Conservation (phyloP, 92 coral and sea anemone genomes). For the Palythoa grandiflora region DNA sequence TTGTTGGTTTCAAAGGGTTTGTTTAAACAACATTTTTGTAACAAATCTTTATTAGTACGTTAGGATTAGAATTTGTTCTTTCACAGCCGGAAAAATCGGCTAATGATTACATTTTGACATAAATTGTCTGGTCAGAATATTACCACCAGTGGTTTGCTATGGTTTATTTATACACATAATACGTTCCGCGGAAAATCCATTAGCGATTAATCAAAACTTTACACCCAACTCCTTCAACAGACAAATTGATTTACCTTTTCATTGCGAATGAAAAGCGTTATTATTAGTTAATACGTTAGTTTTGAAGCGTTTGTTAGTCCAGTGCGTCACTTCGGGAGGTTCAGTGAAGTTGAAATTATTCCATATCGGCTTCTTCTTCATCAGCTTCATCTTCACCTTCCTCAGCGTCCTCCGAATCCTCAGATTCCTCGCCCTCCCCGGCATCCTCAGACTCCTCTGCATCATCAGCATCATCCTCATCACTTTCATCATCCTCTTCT, state of each 20-base stretch:
- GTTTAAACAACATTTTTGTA: not conserved
- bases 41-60: conserved; percentile 21
- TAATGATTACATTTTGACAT: not conserved
- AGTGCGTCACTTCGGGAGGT: not conserved
- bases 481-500: conserved; percentile 11
- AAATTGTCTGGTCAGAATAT: not conserved
- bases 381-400: conserved; percentile 10
- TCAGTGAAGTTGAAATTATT: conserved; percentile 21
- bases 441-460: conserved; percentile 14
- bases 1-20: too few species aligned
- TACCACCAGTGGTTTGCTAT: not conserved
- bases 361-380: conserved; percentile 45
- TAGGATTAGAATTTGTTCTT: not conserved
- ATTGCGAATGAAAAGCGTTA: not conserved
- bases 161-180: conserved; percentile 22
- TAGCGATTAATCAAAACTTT: conserved; percentile 32
- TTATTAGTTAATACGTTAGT: conserved; percentile 23
- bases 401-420: conserved; percentile 21
- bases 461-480: conserved; percentile 26
- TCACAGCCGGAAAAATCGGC: conserved; percentile 6
- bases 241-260: not conserved
- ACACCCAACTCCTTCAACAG: conserved; percentile 9
- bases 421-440: not conserved
- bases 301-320: not conserved
- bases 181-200: not conserved